Percentiles rank a stretch among this genome's conserved stretches.
Evolutionary conservation across 2,888 invertebrate genomes (phyloP).

Genomic region (Pocota personata): DNA sequence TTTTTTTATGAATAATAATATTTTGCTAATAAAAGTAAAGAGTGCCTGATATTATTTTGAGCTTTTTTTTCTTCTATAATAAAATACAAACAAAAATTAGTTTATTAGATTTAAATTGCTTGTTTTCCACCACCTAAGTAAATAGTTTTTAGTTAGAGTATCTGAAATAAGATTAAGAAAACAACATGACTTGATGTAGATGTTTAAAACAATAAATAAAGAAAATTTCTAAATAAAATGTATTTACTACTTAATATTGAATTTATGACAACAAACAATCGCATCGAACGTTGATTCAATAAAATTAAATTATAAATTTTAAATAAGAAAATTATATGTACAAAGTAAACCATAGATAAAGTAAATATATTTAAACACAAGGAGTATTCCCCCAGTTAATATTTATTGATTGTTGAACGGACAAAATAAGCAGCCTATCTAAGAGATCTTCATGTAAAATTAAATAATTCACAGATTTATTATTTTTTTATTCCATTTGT

Average conservation of each 20-base stretch:
- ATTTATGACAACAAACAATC: conserved; percentile 43
- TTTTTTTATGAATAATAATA: neutral
- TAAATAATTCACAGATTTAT: neutral
- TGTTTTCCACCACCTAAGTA: neutral
- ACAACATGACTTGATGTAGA: conserved; percentile 41
- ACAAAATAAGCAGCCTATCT: conserved; percentile 49
- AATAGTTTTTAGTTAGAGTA: conserved; percentile 15
- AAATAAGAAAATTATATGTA: conserved; percentile 52
- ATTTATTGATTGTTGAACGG: conserved; percentile 74
- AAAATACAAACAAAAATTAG: neutral
- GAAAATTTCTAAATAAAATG: conserved; percentile 46
- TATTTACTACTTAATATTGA: conserved; percentile 41
- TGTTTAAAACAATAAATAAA: conserved; percentile 6
- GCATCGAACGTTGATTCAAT: conserved; percentile 56
- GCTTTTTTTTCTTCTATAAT: conserved; percentile 6
- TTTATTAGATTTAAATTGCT: conserved; percentile 7
- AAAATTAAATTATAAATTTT: conserved; percentile 37
- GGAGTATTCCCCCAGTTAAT: conserved; percentile 72
- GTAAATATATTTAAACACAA: conserved; percentile 49
- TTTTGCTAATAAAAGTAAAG: conserved; percentile 33
- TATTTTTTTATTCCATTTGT: conserved; percentile 13
- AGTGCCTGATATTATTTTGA: conserved; percentile 69
- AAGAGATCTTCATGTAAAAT: conserved; percentile 42
- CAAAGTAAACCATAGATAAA: conserved; percentile 72
- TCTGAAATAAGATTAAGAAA: neutral